Evolutionary conservation across 30 jellyfish, hydroid and myxozoan genomes (phyloP).

Genomic region (Turritopsis rubra): DNA sequence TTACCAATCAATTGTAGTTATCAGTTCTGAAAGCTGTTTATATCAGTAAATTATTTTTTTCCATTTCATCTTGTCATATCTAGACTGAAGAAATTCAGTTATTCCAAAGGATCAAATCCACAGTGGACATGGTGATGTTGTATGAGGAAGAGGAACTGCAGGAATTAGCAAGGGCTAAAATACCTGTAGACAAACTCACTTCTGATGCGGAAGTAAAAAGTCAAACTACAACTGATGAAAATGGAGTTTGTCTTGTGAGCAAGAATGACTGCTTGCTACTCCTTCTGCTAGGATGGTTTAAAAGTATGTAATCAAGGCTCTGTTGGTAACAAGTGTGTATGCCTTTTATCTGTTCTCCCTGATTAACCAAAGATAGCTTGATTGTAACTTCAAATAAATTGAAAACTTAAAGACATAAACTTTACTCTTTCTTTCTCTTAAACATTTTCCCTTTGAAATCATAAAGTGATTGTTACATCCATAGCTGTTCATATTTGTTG

Average conservation of each 20-base stretch:
- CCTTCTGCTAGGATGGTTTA: constrained; percentile 62
- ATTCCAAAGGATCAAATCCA: constrained; percentile 28
- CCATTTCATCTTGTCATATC: background rate
- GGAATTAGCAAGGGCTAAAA: constrained; percentile 26
- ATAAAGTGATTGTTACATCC: too few relatives aligned
- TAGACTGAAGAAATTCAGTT: constrained; percentile 37
- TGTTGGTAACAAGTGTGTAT: too few relatives aligned
- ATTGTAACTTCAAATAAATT: too few relatives aligned
- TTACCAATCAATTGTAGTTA: too few relatives aligned
- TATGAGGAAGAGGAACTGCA: constrained; percentile 54
- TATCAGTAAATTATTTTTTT: background rate
- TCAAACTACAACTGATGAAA: background rate
- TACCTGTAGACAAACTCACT: constrained; percentile 37
- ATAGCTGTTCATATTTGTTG: too few relatives aligned
- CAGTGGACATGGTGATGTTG: constrained; percentile 32
- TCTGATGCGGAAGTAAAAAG: constrained; percentile 44
- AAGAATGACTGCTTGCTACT: constrained; percentile 56
- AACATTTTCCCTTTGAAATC: too few relatives aligned
- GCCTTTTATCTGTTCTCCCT: too few relatives aligned
- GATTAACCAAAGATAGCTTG: too few relatives aligned
- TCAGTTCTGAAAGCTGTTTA: too few relatives aligned
- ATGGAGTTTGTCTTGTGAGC: constrained; percentile 22
- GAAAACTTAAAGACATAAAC: too few relatives aligned
- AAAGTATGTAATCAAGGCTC: constrained; percentile 49
- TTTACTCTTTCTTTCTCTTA: too few relatives aligned